Conservation (phyloP, 2,797 vertebrate species). For the Hydrocynus forskahlii region DNA sequence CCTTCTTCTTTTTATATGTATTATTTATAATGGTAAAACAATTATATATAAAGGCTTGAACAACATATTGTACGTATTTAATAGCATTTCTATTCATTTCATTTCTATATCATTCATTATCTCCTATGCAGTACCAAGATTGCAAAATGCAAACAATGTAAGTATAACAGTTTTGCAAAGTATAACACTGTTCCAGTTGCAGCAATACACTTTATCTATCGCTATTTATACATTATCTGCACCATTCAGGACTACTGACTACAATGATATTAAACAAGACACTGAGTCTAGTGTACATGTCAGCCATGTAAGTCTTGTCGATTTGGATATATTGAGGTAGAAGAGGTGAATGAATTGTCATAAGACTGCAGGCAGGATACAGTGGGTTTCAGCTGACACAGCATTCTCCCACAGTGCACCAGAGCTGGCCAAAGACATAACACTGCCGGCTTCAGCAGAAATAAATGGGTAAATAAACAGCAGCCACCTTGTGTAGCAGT, state of each 20-base stretch:
- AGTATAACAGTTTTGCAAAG: background rate
- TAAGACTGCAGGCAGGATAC: constrained; percentile 20
- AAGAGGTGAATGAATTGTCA: constrained; percentile 51
- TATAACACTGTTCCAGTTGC: background rate
- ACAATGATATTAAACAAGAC: background rate
- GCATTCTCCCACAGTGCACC: constrained; percentile 37
- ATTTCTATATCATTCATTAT: too few species aligned
- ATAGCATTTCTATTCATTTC: too few species aligned
- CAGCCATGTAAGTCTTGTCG: constrained; percentile 13
- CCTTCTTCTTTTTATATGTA: too few species aligned
- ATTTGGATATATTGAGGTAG: constrained; percentile 43
- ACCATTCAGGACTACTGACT: background rate
- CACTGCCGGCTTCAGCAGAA: constrained; percentile 35
- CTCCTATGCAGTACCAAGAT: too few species aligned
- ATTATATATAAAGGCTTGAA: too few species aligned
- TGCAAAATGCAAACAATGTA: too few species aligned
- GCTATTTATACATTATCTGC: background rate
- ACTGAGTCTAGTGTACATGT: background rate
- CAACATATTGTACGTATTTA: too few species aligned
- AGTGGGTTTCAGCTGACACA: constrained; percentile 55
- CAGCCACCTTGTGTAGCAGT: background rate
- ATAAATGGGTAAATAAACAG: constrained; percentile 28
- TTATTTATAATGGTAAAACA: too few species aligned
- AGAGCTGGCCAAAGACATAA: constrained; percentile 44
- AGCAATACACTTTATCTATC: background rate